phyloP scores from a whole-genome alignment of 2,113 vertebrate genomes.

The Upupa epops region DNA sequence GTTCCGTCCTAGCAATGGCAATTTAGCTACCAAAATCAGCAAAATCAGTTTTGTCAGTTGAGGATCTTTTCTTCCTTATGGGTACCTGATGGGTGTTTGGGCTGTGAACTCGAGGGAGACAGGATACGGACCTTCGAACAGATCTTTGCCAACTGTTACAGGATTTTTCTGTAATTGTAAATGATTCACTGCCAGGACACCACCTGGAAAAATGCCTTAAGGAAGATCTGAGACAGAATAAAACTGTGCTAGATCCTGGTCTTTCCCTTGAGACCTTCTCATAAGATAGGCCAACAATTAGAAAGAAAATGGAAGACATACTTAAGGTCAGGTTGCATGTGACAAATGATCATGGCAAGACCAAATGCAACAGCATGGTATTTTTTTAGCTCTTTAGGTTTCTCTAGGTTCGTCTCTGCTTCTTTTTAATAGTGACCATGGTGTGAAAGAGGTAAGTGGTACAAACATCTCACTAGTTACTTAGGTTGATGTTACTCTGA shows the following conservation, averaged over 20 bases:
- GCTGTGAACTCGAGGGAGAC: background rate
- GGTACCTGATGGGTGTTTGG: background rate
- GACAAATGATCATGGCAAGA: conserved; percentile 3
- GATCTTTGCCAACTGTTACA: background rate
- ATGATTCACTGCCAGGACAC: conserved; percentile 45
- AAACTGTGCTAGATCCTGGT: background rate
- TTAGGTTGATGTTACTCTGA: background rate
- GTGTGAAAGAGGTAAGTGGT: background rate
- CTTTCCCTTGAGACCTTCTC: background rate
- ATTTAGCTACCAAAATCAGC: conserved; percentile 48
- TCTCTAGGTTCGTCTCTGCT: background rate
- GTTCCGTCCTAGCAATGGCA: conserved; percentile 55
- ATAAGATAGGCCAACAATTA: background rate
- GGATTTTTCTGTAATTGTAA: background rate
- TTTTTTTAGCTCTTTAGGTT: background rate
- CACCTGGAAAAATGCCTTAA: background rate
- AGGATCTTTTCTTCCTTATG: background rate
- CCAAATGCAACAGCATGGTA: background rate
- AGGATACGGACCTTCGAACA: background rate
- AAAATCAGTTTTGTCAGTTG: background rate
- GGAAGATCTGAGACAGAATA: conserved; percentile 16
- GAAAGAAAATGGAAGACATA: conserved; percentile 15
- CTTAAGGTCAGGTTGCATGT: background rate
- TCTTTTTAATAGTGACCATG: background rate
- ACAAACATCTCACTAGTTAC: background rate